These are phyloP conservation scores for Caenorhabditis remanei DNA, from an alignment of 1,140 invertebrate species.

Conservation along the genomic window DNA sequence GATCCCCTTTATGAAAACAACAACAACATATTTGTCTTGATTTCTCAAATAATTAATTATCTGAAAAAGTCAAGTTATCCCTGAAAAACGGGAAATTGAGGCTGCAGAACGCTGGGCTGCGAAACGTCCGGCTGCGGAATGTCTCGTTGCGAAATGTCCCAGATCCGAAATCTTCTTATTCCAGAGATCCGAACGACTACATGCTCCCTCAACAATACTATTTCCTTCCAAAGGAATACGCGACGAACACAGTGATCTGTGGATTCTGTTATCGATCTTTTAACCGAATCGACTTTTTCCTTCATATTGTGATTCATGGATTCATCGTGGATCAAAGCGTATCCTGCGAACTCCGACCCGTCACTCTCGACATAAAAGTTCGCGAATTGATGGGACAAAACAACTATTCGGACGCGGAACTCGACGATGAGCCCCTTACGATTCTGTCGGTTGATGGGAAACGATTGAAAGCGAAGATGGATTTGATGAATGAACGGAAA, in stretches of 20 bases:
- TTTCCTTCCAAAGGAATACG: neutral
- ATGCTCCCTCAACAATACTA: constrained; percentile 25
- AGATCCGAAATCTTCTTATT: too few relatives aligned
- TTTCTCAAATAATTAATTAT: too few relatives aligned
- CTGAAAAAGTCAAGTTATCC: too few relatives aligned
- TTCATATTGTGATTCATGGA: constrained; percentile 12
- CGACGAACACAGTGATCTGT: neutral
- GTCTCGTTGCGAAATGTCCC: too few relatives aligned
- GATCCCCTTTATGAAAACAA: too few relatives aligned
- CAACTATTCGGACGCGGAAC: neutral
- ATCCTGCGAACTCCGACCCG: neutral
- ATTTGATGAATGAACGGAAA: neutral
- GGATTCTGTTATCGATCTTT: constrained; percentile 28
- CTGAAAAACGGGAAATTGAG: too few relatives aligned
- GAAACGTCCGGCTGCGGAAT: too few relatives aligned
- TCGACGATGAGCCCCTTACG: neutral
- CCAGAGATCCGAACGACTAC: constrained; percentile 37
- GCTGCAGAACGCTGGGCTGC: too few relatives aligned
- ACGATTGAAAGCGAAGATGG: constrained; percentile 17
- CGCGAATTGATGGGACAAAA: constrained; percentile 3
- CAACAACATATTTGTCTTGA: too few relatives aligned
- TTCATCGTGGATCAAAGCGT: neutral
- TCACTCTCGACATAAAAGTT: neutral
- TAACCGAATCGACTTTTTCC: neutral
- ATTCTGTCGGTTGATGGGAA: constrained; percentile 2